Percentiles rank a stretch among this genome's conserved stretches.
Evolutionary conservation across 2,113 vertebrate species (phyloP).

Genomic region (Phyllostomus discolor): DNA sequence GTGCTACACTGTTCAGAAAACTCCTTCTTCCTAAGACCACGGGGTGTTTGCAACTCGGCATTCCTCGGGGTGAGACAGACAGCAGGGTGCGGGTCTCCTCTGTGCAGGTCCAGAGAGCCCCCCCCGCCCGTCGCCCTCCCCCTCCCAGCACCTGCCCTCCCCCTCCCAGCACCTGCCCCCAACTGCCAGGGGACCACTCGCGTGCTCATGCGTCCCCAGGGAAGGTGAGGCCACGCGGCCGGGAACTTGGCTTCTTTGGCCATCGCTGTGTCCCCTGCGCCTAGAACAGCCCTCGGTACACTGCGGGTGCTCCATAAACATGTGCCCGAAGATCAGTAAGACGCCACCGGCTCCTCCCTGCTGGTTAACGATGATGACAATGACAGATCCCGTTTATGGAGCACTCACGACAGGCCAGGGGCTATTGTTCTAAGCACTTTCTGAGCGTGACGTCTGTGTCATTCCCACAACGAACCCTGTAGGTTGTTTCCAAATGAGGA

Average conservation of each 20-base stretch:
- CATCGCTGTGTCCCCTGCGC: too few relatives aligned
- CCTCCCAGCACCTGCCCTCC: accelerated
- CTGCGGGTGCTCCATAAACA: not conserved
- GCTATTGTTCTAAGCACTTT: not conserved
- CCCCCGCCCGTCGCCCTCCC: accelerated
- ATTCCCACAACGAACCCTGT: not conserved
- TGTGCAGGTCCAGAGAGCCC: not conserved
- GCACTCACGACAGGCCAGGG: not conserved
- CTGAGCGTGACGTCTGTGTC: not conserved
- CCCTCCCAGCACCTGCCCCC: accelerated
- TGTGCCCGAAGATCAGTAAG: accelerated
- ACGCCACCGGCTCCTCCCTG: accelerated
- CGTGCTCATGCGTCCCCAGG: too few relatives aligned
- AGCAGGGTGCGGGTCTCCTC: accelerated
- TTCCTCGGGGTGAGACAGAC: not conserved
- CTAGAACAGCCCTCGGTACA: too few relatives aligned
- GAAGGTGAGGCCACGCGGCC: accelerated
- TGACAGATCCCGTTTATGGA: accelerated
- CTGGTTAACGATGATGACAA: not conserved
- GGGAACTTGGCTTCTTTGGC: not conserved
- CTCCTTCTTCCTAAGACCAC: not conserved
- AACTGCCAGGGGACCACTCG: accelerated
- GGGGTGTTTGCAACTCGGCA: too few relatives aligned
- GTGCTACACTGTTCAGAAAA: not conserved
- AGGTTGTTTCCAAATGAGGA: not conserved